Conservation (phyloP, 2,113 vertebrate genomes). For the Caranx melampygus region DNA sequence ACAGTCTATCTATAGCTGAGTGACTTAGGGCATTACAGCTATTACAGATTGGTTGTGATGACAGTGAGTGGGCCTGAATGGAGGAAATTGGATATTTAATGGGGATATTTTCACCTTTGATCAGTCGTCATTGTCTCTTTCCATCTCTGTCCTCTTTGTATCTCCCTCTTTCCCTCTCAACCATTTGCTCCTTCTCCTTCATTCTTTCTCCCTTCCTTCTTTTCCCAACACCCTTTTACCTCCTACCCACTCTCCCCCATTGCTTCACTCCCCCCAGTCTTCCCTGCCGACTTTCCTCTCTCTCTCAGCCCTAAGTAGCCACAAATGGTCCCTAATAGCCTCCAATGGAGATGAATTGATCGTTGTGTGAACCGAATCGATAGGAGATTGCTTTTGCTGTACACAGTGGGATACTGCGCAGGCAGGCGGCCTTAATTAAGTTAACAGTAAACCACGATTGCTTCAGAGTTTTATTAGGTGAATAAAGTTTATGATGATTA, state of each 20-base stretch:
- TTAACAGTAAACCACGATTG: conserved; percentile 76
- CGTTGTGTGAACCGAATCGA: conserved; percentile 73
- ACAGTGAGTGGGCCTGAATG: conserved; percentile 57
- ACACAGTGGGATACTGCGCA: conserved; percentile 69
- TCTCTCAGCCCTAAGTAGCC: conserved; percentile 76
- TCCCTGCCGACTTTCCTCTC: conserved; percentile 43
- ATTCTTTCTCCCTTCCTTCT: background rate
- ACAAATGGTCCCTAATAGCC: conserved; percentile 83
- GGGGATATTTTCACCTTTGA: conserved; percentile 68
- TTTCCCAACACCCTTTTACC: conserved; percentile 47
- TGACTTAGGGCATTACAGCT: conserved; percentile 57
- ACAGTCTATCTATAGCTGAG: conserved; percentile 57
- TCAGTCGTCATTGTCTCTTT: conserved; percentile 50
- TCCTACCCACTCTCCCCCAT: conserved; percentile 19
- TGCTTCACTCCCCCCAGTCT: conserved; percentile 35
- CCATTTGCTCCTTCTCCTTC: conserved; percentile 25
- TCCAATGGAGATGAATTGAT: conserved; percentile 84
- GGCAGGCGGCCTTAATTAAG: conserved; percentile 78
- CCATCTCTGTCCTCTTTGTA: conserved; percentile 37
- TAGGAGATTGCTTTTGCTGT: conserved; percentile 78
- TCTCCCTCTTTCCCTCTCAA: conserved; percentile 7
- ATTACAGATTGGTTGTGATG: conserved; percentile 61
- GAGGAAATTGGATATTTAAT: conserved; percentile 73
- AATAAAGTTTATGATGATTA: conserved; percentile 69
- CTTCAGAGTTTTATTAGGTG: conserved; percentile 70